Conservation (phyloP, 2,888 invertebrate genomes). For the Rambutsinella grinnellia region DNA sequence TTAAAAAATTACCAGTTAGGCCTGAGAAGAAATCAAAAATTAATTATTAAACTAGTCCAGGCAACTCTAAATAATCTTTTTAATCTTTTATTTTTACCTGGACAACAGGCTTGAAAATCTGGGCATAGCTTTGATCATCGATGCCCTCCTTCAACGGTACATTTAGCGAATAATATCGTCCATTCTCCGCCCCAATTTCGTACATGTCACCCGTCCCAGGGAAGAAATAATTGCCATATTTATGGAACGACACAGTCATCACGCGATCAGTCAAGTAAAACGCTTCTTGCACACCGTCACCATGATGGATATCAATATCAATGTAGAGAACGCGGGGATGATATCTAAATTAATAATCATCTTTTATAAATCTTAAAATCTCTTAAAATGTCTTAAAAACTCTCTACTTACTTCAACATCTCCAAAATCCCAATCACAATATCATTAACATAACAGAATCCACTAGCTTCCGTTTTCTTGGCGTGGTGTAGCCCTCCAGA, state of each 20-base stretch:
- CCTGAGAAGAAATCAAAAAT: no score
- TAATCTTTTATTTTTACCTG: no score
- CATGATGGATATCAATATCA: slow-evolving; percentile 99
- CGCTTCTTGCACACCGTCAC: slow-evolving; percentile 97
- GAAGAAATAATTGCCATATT: slow-evolving; percentile 98
- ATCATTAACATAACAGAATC: slow-evolving; percentile 99
- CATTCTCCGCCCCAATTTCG: slow-evolving; percentile 96
- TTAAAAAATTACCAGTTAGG: not conserved
- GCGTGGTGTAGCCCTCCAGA: slow-evolving; percentile 98
- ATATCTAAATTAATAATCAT: slow-evolving; percentile 75
- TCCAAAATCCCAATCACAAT: slow-evolving; percentile 98
- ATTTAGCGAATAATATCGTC: slow-evolving; percentile 97
- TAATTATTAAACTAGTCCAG: no score
- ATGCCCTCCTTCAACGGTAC: slow-evolving; percentile 98
- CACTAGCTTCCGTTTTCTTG: slow-evolving; percentile 99
- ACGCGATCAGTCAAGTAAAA: slow-evolving; percentile 97
- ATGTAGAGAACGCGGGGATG: slow-evolving; percentile 96
- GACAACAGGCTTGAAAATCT: slow-evolving; percentile 95
- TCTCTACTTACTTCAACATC: slow-evolving; percentile 76
- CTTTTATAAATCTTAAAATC: no score
- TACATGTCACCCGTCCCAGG: slow-evolving; percentile 91
- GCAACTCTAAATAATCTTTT: no score
- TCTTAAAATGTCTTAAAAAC: not conserved
- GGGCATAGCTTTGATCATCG: slow-evolving; percentile 91
- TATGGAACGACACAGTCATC: slow-evolving; percentile 99